These are phyloP conservation scores for Panagrolaimus sp. DNA, from an alignment of 1,140 invertebrate species.

Conservation along the genomic window DNA sequence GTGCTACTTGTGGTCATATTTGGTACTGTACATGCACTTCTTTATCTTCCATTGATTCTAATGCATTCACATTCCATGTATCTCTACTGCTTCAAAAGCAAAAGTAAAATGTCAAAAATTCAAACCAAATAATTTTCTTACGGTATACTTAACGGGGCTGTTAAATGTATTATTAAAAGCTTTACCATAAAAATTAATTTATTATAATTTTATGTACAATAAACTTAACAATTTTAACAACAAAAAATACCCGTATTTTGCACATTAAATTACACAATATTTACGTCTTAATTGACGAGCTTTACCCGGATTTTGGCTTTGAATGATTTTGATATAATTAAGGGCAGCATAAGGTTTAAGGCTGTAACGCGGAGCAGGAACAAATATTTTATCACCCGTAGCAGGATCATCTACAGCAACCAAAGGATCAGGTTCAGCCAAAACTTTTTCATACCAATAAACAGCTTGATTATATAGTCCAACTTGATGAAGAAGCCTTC, in stretches of 20 bases:
- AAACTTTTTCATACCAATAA: neutral
- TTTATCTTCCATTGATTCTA: conserved; percentile 65
- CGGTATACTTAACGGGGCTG: too few species aligned
- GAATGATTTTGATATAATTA: neutral
- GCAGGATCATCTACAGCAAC: neutral
- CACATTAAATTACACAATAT: conserved; percentile 4
- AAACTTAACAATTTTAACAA: too few species aligned
- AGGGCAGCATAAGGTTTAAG: neutral
- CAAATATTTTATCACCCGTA: too few species aligned
- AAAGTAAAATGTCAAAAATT: neutral
- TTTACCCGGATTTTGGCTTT: neutral
- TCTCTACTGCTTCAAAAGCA: neutral
- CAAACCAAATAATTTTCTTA: too few species aligned
- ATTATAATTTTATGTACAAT: too few species aligned
- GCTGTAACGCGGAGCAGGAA: neutral
- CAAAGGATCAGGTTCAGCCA: neutral
- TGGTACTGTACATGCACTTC: conserved; percentile 80
- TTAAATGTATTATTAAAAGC: too few species aligned
- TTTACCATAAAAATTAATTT: too few species aligned
- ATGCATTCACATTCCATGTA: conserved; percentile 22
- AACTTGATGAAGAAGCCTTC: neutral
- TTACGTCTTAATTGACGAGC: neutral
- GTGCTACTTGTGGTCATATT: conserved; percentile 89
- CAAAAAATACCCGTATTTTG: too few species aligned
- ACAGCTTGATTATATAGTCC: neutral